These are phyloP conservation scores for Silurus meridionalis DNA, from an alignment of 2,113 vertebrate species.

Conservation along the genomic window DNA sequence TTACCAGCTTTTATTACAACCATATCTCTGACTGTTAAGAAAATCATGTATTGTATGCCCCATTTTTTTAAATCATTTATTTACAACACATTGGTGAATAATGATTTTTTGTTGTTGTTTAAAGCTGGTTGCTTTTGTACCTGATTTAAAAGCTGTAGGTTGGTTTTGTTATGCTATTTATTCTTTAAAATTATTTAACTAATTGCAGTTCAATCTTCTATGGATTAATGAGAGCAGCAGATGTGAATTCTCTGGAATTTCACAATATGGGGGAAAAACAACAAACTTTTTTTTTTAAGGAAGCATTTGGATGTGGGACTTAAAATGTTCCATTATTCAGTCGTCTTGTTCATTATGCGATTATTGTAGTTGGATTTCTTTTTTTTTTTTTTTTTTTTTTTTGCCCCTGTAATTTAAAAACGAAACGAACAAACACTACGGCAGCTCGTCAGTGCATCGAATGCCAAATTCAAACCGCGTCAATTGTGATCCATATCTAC, in stretches of 20 bases:
- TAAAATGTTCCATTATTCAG: slow-evolving; percentile 1
- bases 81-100: neutral
- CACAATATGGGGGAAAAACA: neutral
- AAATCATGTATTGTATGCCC: neutral
- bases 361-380: neutral
- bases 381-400: neutral
- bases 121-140: slow-evolving; percentile 25
- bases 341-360: neutral
- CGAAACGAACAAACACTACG: slow-evolving; percentile 44
- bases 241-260: slow-evolving; percentile 4
- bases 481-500: slow-evolving; percentile 24
- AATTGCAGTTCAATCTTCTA: slow-evolving; percentile 37
- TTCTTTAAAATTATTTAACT: slow-evolving; percentile 43
- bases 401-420: neutral
- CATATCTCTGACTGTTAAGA: slow-evolving; percentile 8
- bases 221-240: neutral
- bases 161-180: slow-evolving; percentile 52
- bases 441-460: slow-evolving; percentile 52
- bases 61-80: neutral
- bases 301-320: slow-evolving; percentile 8
- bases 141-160: slow-evolving; percentile 30
- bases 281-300: neutral
- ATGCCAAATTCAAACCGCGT: slow-evolving; percentile 50
- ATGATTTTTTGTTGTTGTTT: neutral
- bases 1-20: slow-evolving; percentile 26